Conservation (phyloP, 2,797 vertebrate genomes). For the Glossophaga mutica region DNA sequence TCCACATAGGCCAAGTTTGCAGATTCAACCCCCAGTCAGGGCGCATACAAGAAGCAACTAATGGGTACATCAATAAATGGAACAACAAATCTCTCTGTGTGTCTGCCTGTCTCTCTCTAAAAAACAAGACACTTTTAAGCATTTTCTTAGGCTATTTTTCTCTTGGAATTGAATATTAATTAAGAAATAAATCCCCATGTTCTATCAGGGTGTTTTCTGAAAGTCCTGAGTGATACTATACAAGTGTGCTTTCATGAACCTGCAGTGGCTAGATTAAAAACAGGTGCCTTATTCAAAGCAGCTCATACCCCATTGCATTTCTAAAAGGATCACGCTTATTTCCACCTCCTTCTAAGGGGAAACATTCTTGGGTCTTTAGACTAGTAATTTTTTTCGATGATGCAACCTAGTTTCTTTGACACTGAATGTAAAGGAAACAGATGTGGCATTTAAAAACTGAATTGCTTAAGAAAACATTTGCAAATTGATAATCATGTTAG, state of each 20-base stretch:
- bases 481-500: not conserved
- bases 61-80: too few relatives aligned
- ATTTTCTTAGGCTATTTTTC: not conserved
- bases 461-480: not conserved
- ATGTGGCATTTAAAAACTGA: not conserved
- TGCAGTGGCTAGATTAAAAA: slow-evolving; percentile 24
- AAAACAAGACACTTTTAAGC: not conserved
- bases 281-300: slow-evolving; percentile 47
- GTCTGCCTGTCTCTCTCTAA: too few relatives aligned
- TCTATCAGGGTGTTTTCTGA: not conserved
- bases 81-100: too few relatives aligned
- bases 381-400: slow-evolving; percentile 9
- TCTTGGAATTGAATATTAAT: not conserved
- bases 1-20: too few relatives aligned
- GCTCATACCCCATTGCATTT: not conserved
- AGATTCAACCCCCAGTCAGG: too few relatives aligned
- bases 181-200: not conserved
- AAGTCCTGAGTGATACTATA: not conserved
- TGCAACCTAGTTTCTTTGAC: not conserved
- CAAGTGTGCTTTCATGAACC: not conserved
- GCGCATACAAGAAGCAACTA: too few relatives aligned
- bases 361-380: slow-evolving; percentile 3
- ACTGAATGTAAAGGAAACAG: not conserved
- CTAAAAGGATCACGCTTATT: slow-evolving; percentile 14
- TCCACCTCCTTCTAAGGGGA: not conserved